These are phyloP conservation scores for Zaprionus kolodkinae DNA, from an alignment of 1,140 invertebrate genomes.

Conservation along the genomic window DNA sequence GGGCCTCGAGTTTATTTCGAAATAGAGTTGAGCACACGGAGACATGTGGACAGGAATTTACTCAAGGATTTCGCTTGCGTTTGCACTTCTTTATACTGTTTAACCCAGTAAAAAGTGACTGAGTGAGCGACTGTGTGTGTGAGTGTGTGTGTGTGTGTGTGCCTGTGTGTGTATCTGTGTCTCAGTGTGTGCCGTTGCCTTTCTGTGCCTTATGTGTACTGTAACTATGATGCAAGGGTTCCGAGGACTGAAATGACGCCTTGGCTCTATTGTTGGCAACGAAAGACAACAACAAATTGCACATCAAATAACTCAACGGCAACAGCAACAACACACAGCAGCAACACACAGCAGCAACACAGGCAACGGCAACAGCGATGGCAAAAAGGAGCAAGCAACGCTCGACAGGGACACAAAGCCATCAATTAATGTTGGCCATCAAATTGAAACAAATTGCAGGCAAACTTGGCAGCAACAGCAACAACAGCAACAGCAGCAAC, in stretches of 20 bases:
- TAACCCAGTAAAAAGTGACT: slow-evolving; percentile 7
- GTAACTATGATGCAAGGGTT: slow-evolving; percentile 3
- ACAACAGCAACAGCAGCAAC: neutral
- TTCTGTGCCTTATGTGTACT: neutral
- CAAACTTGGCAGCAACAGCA: slow-evolving; percentile 5
- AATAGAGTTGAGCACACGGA: slow-evolving; percentile 2
- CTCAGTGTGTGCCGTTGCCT: slow-evolving; percentile 1
- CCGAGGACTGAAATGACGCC: neutral
- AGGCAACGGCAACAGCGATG: neutral
- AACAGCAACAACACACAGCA: neutral
- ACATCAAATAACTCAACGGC: slow-evolving; percentile 3
- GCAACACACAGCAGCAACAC: neutral
- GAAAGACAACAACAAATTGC: slow-evolving; percentile 3
- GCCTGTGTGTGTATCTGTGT: neutral
- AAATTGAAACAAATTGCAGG: slow-evolving; percentile 35
- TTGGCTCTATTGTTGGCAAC: neutral
- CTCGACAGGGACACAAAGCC: slow-evolving; percentile 17
- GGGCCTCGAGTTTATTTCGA: neutral
- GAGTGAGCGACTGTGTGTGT: neutral
- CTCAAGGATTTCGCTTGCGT: slow-evolving; percentile 28
- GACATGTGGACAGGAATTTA: slow-evolving; percentile 12
- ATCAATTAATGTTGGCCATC: slow-evolving; percentile 45
- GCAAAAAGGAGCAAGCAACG: slow-evolving; percentile 5
- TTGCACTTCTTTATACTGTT: slow-evolving; percentile 25
- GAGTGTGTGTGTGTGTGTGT: neutral